Evolutionary conservation across 1,140 invertebrate genomes (phyloP).

Genomic region (Pseudomyrmex concolor): DNA sequence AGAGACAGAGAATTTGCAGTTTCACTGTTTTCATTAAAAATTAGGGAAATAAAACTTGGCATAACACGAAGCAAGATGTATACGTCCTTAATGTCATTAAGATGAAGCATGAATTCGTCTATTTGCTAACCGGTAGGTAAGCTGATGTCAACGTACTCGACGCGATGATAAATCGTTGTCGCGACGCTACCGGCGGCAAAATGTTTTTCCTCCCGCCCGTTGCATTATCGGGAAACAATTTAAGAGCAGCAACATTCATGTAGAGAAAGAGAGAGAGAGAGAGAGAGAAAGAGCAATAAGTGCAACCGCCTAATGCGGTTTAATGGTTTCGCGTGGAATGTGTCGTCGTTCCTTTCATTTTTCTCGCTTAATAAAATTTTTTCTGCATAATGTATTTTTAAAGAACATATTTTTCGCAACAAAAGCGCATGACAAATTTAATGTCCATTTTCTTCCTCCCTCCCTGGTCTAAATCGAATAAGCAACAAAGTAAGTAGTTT

Average conservation of each 20-base stretch:
- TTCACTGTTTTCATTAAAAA: not conserved
- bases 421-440: not conserved
- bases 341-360: conserved; percentile 15
- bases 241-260: conserved; percentile 54
- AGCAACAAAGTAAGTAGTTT: no score
- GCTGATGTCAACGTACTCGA: conserved; percentile 51
- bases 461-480: no score
- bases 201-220: conserved; percentile 51
- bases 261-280: not conserved
- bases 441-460: not conserved
- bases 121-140: conserved; percentile 50
- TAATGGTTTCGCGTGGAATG: conserved; percentile 28
- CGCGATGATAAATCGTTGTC: conserved; percentile 46
- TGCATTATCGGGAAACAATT: conserved; percentile 61
- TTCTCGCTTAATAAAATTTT: conserved; percentile 33
- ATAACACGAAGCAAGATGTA: conserved; percentile 2
- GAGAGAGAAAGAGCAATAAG: conserved; percentile 30
- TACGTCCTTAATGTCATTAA: conserved; percentile 21
- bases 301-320: conserved; percentile 47
- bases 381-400: conserved; percentile 7
- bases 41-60: no score
- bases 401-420: conserved; percentile 13
- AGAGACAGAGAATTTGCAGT: not conserved
- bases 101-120: conserved; percentile 20
- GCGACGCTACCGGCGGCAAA: conserved; percentile 35